These are phyloP conservation scores for Pangasius mekongensis DNA, from an alignment of 2,797 vertebrate genomes.

Conservation along the genomic window DNA sequence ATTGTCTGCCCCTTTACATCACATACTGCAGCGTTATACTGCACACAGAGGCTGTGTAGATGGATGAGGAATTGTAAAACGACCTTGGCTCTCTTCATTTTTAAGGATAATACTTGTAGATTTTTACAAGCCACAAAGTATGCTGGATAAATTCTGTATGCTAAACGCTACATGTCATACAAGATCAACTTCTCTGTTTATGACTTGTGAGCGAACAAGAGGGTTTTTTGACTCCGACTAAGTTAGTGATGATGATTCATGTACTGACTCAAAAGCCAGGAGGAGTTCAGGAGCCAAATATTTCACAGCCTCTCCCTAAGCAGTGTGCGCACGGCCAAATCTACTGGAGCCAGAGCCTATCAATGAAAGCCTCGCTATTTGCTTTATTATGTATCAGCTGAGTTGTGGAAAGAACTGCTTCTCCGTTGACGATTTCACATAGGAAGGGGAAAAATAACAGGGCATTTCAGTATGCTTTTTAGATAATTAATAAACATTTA, in stretches of 20 bases:
- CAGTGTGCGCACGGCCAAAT: slow-evolving; percentile 69
- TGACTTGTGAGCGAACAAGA: slow-evolving; percentile 63
- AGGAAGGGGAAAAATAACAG: slow-evolving; percentile 74
- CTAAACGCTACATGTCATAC: slow-evolving; percentile 44
- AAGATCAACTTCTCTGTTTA: slow-evolving; percentile 56
- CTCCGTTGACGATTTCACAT: slow-evolving; percentile 68
- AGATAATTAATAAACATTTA: slow-evolving; percentile 26
- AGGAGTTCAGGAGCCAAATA: slow-evolving; percentile 66
- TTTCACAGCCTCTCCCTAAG: slow-evolving; percentile 68
- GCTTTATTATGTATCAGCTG: slow-evolving; percentile 62
- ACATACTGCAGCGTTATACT: background rate
- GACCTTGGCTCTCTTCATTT: slow-evolving; percentile 8
- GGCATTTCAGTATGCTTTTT: slow-evolving; percentile 52
- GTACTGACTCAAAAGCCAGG: slow-evolving; percentile 68
- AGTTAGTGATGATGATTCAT: slow-evolving; percentile 72
- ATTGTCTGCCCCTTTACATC: background rate
- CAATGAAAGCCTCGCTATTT: slow-evolving; percentile 72
- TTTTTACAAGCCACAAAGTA: slow-evolving; percentile 30
- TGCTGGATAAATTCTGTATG: slow-evolving; percentile 40
- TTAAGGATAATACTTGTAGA: background rate
- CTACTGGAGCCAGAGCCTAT: slow-evolving; percentile 66
- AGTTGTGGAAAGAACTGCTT: slow-evolving; percentile 65
- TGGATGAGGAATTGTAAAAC: slow-evolving; percentile 13
- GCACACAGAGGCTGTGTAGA: background rate
- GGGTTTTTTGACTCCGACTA: slow-evolving; percentile 63